Base-by-base conservation (phyloP, 1,140 invertebrate genomes). In the Drosophila seguyi region DNA sequence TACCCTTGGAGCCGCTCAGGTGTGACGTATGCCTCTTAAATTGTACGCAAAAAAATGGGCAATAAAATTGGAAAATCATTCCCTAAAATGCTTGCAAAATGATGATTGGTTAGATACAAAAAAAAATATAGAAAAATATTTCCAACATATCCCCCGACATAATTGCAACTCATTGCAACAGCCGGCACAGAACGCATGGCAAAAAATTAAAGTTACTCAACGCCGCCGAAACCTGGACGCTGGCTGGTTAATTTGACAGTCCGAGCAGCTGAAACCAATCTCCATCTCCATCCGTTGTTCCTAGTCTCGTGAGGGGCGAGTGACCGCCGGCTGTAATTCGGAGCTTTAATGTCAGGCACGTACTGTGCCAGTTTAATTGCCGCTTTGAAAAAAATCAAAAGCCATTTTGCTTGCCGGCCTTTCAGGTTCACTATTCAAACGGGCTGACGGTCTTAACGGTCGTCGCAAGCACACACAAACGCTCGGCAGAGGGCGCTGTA, bases 161-260 rank as follows among this genome's bases (percentile, higher is more conserved):
- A 74, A 75, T 75, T 57, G 69, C 58, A 38, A 74, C 38, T 74
- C 71, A 74, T 74, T 71, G 65, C 66, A 44, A 60, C 47, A 71
- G 63, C 56, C 14, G 39, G 55, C 25, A 22, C n/a, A 60, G 56
- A 66, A 47, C 41, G 63, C 63, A 44, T 42, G 38, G 48, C 25
- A 36, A n/a, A 38, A 55, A 25, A 13, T 29, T 31, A 13, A 50
- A 45, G 55, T 58, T 61, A 29, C 48, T 20, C 25, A 50, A 53
- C 31, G 25, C 60, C 48, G 2, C 25, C 8, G 11, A 53, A 45
- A 27, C 27, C 56, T 59, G 56, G 25, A 57, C 22, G 20, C 39
- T 11, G 18, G 38, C 38, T 45, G 25, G n/a, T 45, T 45, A 59
- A 44, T 59, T 45, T 45, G 56, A 45, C 57, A 58, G 56, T 14